These are phyloP conservation scores for Uropsilus gracilis DNA, from an alignment of 2,113 vertebrate species.

Conservation along the genomic window DNA sequence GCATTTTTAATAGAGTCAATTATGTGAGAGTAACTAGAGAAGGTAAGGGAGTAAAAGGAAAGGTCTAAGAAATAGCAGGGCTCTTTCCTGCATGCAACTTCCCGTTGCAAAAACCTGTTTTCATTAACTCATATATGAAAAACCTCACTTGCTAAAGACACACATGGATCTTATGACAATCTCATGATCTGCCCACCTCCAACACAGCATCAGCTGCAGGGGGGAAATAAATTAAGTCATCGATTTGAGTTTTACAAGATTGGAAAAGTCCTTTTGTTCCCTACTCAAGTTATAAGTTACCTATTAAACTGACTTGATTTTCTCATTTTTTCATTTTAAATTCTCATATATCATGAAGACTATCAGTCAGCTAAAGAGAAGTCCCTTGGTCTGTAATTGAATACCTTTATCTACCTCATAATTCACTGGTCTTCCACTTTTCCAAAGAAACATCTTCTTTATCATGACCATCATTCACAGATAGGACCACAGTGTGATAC, in stretches of 20 bases:
- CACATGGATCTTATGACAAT: neutral
- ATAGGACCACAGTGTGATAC: too few species aligned
- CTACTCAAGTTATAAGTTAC: conserved; percentile 59
- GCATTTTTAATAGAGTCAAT: conserved; percentile 36
- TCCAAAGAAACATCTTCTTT: conserved; percentile 16
- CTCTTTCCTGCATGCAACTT: neutral
- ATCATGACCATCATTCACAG: conserved; percentile 9
- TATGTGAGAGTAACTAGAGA: neutral
- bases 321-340: conserved; percentile 59
- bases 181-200: neutral
- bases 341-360: conserved; percentile 46
- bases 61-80: neutral
- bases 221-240: conserved; percentile 52
- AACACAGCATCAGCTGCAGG: neutral
- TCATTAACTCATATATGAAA: conserved; percentile 9
- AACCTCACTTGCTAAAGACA: neutral
- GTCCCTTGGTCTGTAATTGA: conserved; percentile 19
- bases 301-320: conserved; percentile 54
- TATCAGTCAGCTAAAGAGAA: conserved; percentile 17
- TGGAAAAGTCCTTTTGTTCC: conserved; percentile 51
- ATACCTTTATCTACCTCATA: neutral
- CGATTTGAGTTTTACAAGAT: conserved; percentile 46
- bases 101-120: neutral
- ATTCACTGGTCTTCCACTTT: conserved; percentile 31
- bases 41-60: neutral